Evolutionary conservation across 2,113 vertebrate species (phyloP).

Genomic region (Oreamnos americanus): DNA sequence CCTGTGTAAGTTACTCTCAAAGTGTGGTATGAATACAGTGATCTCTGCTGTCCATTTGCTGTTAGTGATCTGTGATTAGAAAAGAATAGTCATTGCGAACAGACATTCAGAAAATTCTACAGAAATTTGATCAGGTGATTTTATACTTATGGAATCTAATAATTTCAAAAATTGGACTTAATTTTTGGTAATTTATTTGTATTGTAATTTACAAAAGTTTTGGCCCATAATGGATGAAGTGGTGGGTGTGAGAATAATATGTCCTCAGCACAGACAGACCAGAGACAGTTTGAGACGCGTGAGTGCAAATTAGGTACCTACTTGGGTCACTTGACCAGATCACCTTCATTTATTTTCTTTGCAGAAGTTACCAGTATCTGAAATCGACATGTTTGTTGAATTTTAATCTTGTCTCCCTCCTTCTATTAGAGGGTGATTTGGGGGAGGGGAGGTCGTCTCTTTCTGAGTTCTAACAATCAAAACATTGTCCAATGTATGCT

Average conservation of each 20-base stretch:
- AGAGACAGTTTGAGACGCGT: not conserved
- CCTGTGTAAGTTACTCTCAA: not conserved
- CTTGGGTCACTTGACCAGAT: not conserved
- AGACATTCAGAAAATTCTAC: not conserved
- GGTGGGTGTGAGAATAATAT: not conserved
- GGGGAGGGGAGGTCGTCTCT: accelerated
- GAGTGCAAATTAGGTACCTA: not conserved
- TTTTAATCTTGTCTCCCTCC: not conserved
- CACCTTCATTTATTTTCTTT: not conserved
- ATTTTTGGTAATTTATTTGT: not conserved
- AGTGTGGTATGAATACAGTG: not conserved
- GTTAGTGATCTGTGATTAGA: not conserved
- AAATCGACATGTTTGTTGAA: not conserved
- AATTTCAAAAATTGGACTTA: not conserved
- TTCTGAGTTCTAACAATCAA: not conserved
- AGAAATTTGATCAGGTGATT: not conserved
- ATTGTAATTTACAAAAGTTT: not conserved
- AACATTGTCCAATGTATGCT: not conserved
- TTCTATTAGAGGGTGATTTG: not conserved
- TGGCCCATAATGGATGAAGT: not conserved
- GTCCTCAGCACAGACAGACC: not conserved
- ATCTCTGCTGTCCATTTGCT: not conserved
- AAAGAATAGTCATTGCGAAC: not conserved
- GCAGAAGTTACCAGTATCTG: not conserved
- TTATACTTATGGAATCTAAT: not conserved